These are phyloP conservation scores for Myotis yumanensis DNA, from an alignment of 2,113 vertebrate species.

Conservation along the genomic window DNA sequence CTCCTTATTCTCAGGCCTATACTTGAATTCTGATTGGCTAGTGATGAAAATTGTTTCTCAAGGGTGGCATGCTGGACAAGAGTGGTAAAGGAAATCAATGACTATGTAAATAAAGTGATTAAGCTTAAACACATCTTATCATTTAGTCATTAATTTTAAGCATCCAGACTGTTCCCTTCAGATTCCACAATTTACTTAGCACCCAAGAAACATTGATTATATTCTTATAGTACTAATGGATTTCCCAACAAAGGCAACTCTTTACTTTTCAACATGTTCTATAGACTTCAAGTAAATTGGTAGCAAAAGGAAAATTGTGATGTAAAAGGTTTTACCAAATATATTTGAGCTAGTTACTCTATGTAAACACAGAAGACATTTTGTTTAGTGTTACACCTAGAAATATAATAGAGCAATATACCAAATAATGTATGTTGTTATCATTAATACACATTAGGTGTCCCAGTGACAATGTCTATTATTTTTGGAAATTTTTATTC, in stretches of 20 bases:
- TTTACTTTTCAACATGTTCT: neutral
- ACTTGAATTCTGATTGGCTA: conserved; percentile 21
- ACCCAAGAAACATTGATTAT: neutral
- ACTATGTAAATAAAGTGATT: neutral
- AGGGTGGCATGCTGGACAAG: neutral
- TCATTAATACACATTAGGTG: neutral
- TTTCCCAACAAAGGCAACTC: neutral
- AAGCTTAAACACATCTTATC: conserved; percentile 11
- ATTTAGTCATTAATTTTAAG: conserved; percentile 31
- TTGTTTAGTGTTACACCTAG: neutral
- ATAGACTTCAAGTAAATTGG: neutral
- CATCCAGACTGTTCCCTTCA: neutral
- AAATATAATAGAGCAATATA: neutral
- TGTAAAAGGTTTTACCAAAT: neutral
- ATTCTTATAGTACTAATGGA: neutral
- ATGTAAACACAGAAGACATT: neutral
- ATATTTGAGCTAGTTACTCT: neutral
- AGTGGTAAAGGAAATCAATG: conserved; percentile 4
- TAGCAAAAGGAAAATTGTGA: neutral
- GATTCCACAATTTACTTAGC: neutral
- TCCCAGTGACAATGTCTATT: neutral
- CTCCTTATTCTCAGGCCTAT: neutral
- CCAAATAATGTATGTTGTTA: neutral
- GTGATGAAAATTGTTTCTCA: neutral
- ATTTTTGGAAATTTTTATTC: neutral